phyloP scores from a whole-genome alignment of 2,888 invertebrate genomes.

The Diarsia brunnea region DNA sequence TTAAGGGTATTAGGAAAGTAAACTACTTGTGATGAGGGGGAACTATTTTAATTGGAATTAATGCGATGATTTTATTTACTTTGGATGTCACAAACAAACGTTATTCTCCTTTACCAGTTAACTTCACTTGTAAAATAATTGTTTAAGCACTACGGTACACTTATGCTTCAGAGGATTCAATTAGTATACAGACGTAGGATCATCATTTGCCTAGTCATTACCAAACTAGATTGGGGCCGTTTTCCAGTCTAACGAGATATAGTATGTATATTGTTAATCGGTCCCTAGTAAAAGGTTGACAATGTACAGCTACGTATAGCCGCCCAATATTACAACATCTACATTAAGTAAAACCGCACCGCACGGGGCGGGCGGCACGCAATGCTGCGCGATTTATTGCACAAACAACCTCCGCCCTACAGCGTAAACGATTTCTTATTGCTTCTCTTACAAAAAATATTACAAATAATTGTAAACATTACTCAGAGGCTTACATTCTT shows the following conservation, averaged over 20 bases:
- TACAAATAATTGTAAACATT: slow-evolving; percentile 44
- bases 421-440: slow-evolving; percentile 54
- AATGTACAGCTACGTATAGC: neutral
- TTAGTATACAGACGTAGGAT: neutral
- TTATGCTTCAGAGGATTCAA: neutral
- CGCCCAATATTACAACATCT: slow-evolving; percentile 13
- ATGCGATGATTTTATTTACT: neutral
- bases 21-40: neutral
- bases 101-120: neutral
- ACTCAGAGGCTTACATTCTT: slow-evolving; percentile 30
- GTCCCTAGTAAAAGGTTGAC: neutral
- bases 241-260: neutral
- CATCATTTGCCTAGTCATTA: neutral
- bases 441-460: slow-evolving; percentile 45
- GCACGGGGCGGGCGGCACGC: slow-evolving; percentile 40
- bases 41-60: neutral
- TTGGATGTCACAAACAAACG: neutral
- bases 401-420: slow-evolving; percentile 37
- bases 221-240: neutral
- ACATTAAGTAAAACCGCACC: slow-evolving; percentile 32
- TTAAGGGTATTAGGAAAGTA: neutral
- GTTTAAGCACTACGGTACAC: neutral
- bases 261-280: neutral
- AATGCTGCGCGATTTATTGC: slow-evolving; percentile 49
- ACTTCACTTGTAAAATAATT: neutral